Evolutionary conservation across 2,113 vertebrate species (phyloP).

Genomic region (Perca flavescens): DNA sequence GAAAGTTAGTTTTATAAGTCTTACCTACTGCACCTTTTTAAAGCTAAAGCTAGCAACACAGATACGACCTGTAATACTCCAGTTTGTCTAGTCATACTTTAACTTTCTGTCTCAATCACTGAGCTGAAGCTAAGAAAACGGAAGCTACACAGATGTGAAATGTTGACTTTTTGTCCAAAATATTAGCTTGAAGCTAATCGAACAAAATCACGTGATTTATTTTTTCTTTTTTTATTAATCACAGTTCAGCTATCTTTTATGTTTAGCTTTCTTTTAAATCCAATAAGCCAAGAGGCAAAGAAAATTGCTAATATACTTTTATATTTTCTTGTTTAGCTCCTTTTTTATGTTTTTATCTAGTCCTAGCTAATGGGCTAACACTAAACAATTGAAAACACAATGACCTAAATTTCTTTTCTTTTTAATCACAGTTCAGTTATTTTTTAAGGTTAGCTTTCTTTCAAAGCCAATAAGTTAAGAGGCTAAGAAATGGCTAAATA

Average conservation of each 20-base stretch:
- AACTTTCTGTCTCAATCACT: not conserved
- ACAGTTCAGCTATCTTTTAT: not conserved
- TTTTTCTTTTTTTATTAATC: not conserved
- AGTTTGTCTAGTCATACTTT: not conserved
- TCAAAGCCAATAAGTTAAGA: not conserved
- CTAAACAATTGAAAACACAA: not conserved
- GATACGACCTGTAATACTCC: not conserved
- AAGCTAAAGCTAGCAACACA: slow-evolving; percentile 1
- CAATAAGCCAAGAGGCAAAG: not conserved
- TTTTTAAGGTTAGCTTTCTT: not conserved
- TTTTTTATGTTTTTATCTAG: not conserved
- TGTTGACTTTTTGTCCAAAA: not conserved
- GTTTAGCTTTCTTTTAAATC: not conserved
- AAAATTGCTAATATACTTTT: too few species aligned
- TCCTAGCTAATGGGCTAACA: not conserved
- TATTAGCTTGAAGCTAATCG: not conserved
- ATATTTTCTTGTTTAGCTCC: too few species aligned
- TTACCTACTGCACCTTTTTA: too few species aligned
- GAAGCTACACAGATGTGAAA: not conserved
- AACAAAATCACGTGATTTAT: too few species aligned
- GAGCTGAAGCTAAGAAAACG: not conserved
- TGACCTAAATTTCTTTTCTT: not conserved
- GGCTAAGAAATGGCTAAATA: too few species aligned
- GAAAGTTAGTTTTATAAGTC: too few species aligned
- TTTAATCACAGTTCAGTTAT: not conserved